phyloP scores from a whole-genome alignment of 2,113 vertebrate genomes.

The Eclectus roratus region DNA sequence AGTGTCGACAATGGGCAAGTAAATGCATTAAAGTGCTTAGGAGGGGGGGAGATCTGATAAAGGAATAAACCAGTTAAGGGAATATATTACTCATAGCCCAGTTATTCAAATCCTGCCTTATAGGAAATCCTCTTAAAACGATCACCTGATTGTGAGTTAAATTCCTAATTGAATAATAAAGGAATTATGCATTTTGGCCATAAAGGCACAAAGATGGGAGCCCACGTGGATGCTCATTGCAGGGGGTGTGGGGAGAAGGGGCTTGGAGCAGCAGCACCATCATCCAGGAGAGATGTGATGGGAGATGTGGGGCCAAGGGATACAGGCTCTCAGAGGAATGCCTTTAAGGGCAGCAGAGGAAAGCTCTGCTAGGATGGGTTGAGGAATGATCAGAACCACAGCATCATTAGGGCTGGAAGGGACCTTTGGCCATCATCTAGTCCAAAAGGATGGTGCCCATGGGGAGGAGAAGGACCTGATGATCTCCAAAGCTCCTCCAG shows the following conservation, averaged over 20 bases:
- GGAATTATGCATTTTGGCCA: slow-evolving; percentile 37
- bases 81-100: slow-evolving; percentile 26
- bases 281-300: neutral
- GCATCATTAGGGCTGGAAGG: neutral
- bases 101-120: slow-evolving; percentile 64
- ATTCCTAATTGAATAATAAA: slow-evolving; percentile 65
- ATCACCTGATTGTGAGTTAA: slow-evolving; percentile 58
- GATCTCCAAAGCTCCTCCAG: neutral
- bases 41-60: slow-evolving; percentile 39
- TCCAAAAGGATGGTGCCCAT: neutral
- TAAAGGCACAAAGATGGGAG: neutral
- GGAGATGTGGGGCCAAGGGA: neutral
- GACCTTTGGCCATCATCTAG: neutral
- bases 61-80: slow-evolving; percentile 67
- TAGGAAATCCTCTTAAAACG: slow-evolving; percentile 67
- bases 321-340: neutral
- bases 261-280: neutral
- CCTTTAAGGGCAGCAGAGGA: neutral
- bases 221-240: neutral
- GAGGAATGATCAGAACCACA: neutral
- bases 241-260: neutral
- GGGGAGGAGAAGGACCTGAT: neutral
- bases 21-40: slow-evolving; percentile 68
- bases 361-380: neutral
- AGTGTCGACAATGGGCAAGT: slow-evolving; percentile 43